phyloP scores from a whole-genome alignment of 92 coral and sea anemone species.

The Zoanthus sociatus region DNA sequence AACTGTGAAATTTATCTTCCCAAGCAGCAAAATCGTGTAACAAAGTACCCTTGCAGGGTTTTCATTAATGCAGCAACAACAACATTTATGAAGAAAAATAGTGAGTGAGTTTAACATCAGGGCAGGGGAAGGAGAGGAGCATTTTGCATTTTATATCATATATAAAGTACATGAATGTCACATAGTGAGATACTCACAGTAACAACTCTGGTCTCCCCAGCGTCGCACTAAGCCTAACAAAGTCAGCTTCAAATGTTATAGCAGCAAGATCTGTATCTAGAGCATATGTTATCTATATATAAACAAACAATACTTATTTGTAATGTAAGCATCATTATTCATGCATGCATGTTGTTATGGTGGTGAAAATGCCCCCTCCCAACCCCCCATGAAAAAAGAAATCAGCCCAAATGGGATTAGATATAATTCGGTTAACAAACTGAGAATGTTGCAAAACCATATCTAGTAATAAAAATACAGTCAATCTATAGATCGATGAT shows the following conservation, averaged over 20 bases:
- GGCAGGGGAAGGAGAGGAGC: conserved; percentile 24
- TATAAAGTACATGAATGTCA: conserved; percentile 23
- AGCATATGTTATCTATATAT: conserved; percentile 8
- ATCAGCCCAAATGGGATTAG: conserved; percentile 4
- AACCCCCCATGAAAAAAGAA: neutral
- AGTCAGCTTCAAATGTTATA: conserved; percentile 19
- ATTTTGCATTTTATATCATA: conserved; percentile 14
- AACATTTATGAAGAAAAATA: neutral
- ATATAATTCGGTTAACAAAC: conserved; percentile 1
- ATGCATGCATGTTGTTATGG: conserved; percentile 1
- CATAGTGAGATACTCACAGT: conserved; percentile 27
- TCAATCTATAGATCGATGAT: no score
- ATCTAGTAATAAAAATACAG: conserved; percentile 4
- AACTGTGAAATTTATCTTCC: neutral
- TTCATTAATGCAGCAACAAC: conserved; percentile 24
- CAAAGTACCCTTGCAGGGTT: conserved; percentile 19
- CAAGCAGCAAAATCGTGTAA: conserved; percentile 23
- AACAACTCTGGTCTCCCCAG: neutral
- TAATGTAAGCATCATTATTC: neutral
- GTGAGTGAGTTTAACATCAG: conserved; percentile 4
- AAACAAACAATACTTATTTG: conserved; percentile 5
- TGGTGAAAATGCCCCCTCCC: neutral
- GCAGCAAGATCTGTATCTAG: conserved; percentile 11
- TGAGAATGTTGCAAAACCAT: conserved; percentile 6
- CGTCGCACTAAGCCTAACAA: neutral